Base-by-base conservation (phyloP, 2,113 vertebrate species). In the human (Homo sapiens) region DNA sequence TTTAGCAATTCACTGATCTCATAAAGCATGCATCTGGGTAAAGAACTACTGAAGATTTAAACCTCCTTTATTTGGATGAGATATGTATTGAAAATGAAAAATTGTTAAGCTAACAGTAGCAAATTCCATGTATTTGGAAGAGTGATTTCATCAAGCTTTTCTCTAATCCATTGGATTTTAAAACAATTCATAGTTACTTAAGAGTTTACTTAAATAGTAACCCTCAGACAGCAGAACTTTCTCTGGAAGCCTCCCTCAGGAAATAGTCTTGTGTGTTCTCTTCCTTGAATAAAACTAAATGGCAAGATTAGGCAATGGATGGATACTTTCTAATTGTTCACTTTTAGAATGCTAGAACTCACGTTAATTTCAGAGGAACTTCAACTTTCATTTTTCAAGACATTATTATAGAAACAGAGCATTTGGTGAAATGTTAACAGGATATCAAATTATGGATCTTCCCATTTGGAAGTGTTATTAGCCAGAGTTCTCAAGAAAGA, bases 41-140 rank as follows among this genome's bases (percentile, higher is more conserved):
- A 97, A 88, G 43, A 76, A 80, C 22, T 70, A 43, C n/a, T 82
- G n/a, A 90, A 95, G 85, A 73, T 59, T 11, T 91, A 95, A 97
- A 68, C 22, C 50, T 89, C 22, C 55, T 91, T 89, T 83, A 93
- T 96, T 86, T 95, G 8, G 10, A 55, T 89, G 48, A 84, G 12
- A 84, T 57, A 30, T 9, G 45, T n/a, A 70, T 48, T 83, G 35
- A 43, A 89, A 79, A 45, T 84, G 86, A 68, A 75, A 95, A 93
- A 76, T 22, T 94, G 43, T 82, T 95, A 75, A 59, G 43, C 80
- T 64, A 96, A 80, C 2, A 94, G 55, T 88, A 96, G 75, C 48
- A 76, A 92, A 87, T 81, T 84, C 84, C 55, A 38, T 59, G 38
- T 76, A 85, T 81, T 95, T 92, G 48, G 35, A 89, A 89, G n/a